Base-by-base conservation (phyloP, 2,113 vertebrate genomes). In the Prunella fulvescens region DNA sequence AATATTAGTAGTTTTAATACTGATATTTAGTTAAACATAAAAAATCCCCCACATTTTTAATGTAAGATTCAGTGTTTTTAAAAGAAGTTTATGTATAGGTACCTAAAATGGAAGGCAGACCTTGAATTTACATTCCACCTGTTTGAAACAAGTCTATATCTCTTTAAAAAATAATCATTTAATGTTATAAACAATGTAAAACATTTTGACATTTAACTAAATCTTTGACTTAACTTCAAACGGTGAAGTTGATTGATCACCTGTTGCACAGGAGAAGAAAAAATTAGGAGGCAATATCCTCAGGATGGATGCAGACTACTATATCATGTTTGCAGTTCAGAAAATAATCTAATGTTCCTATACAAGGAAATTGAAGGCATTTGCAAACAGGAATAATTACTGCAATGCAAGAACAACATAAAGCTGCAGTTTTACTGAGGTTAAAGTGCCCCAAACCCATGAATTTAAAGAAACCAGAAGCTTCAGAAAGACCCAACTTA, bases 401-500 rank as follows among this genome's bases (percentile, higher is more conserved):
- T 54, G 4, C 42, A 84, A 81, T 14, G 4, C 26, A 83, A 47
- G 20, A 92, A 65, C 1, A 25, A 47, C 24, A 67, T 1, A 11
- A 28, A 87, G 6, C 24, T 73, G 42, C 33, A 48, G 28, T 13
- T 64, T 48, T 61, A 60, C 17, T 39, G 45, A 81, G 8, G 37
- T 66, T 61, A 67, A 81, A 51, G 33, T 2, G 1, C 16, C 26
- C 35, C 5, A 40, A 70, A 77, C 3, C 7, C 11, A 45, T 1
- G 8, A 58, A 5, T 44, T 85, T 58, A 26, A 67, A 56, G 40
- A 72, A 79, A 57, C 9, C 5, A 37, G 29, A 83, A 78, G 23
- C 15, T 26, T 81, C 40, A 69, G 37, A 83, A 60, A 90, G 69
- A 77, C 25, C 7, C 57, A 62, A 95, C 98, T 98, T 93, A 99